Base-by-base conservation (phyloP, 2,797 vertebrate genomes). In the Ceryle rudis region DNA sequence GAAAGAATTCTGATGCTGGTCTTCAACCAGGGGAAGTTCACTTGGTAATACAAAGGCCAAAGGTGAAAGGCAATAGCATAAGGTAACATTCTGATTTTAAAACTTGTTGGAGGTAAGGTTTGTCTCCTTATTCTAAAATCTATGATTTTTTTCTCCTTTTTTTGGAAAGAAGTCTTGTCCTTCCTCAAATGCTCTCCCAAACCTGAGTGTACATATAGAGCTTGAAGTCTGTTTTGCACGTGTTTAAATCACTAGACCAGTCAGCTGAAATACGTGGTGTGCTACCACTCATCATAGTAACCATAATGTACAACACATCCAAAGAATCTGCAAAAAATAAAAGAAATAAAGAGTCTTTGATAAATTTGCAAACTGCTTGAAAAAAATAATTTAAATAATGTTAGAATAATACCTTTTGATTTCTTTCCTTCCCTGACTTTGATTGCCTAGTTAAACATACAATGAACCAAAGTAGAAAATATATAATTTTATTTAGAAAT, bases 91-190 rank as follows among this genome's bases (percentile, higher is more conserved):
- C 23, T 31, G 17, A 31, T 47, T 47, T 74, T 65, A 41, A 37
- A 78, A 66, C 35, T 57, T 75, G n/a, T 8, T 62, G 52, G n/a
- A 70, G 4, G 7, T 83, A 22, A 81, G 12, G 31, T 71, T 92
- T 0, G 0, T 74, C 47, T 51, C 58, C 29, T 35, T 21, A 23
- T 35, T 35, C 55, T 58, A 35, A 58, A 58, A 23, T 35, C n/a
- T 35, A 25, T 35, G 55, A 31, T 64, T 6, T 37, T 44, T 77
- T 60, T 86, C 4, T 69, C 29, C 1, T n/a, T 28, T 13, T 51
- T 46, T 41, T n/a, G 3, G 42, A 61, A 72, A 75, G 14, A 35
- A 3, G 2, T 72, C 31, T 80, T 60, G 8, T 39, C 11, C 19
- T 47, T 16, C 10, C 16, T 81, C 35, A 46, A 58, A 65, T 26